phyloP scores from a whole-genome alignment of 2,888 invertebrate species.

The Papilio protenor region DNA sequence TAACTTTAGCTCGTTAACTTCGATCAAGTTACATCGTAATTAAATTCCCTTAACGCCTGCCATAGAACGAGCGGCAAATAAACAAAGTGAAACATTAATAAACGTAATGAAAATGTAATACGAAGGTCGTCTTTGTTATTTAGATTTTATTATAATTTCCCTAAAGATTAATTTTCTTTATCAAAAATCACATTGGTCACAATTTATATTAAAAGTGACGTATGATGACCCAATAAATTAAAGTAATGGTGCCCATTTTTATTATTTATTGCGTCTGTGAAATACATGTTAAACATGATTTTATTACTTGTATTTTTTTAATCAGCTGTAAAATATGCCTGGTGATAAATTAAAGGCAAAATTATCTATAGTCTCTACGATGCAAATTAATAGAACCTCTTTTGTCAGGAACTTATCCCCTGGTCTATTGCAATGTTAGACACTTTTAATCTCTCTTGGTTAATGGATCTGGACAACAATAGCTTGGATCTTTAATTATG shows the following conservation, averaged over 20 bases:
- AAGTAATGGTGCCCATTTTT: neutral
- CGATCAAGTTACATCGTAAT: neutral
- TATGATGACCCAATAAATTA: neutral
- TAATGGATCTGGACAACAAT: conserved; percentile 9
- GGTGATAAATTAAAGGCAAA: neutral
- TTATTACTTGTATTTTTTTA: neutral
- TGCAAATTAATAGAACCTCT: neutral
- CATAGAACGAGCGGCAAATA: conserved; percentile 13
- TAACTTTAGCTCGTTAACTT: neutral
- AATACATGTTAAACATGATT: neutral
- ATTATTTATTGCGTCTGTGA: neutral
- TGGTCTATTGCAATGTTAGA: neutral
- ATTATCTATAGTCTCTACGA: too few relatives aligned
- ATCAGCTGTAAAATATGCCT: neutral
- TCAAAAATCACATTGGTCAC: neutral
- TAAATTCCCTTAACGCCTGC: conserved; percentile 19
- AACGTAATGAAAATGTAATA: conserved; percentile 14
- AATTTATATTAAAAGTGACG: neutral
- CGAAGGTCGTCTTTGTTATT: conserved; percentile 6
- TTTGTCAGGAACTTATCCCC: neutral
- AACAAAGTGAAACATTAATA: conserved; percentile 13
- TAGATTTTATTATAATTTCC: conserved; percentile 10
- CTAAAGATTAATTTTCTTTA: neutral
- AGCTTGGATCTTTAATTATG: conserved; percentile 23
- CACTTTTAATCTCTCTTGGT: conserved; percentile 1